Evolutionary conservation across 2,113 vertebrate genomes (phyloP), one percentile per base, ranked within the genome.

Genomic region (Merops nubicus): DNA sequence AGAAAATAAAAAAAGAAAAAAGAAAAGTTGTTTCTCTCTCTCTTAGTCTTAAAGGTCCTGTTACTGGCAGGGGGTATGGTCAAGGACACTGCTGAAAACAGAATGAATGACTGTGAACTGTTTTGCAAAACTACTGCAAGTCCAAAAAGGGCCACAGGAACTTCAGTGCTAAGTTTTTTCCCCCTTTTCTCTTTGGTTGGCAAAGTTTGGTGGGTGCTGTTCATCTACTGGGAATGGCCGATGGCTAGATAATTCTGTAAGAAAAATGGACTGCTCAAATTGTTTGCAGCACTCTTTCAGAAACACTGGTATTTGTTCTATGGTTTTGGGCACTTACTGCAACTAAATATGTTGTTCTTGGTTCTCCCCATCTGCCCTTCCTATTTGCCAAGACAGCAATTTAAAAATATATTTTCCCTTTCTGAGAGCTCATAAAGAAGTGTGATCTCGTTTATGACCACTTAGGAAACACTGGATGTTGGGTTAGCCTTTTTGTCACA

Each of bases 21-120:
- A 45, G 19, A 62, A 63, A 76, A 56, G 54, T 56, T 56, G 31
- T 56, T 56, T 56, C 94, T 89, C 92, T 56, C 94, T 89, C 92
- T 95, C 91, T 96, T 45, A 75, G 78, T 93, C 96, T 97, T 97
- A 96, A 98, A 97, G 95, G 96, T 97, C 94, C 97, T 94, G 72
- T 97, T 97, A 67, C 87, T 92, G 94, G 96, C 96, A 95, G 96
- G 73, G 93, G 51, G 88, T 97, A 95, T 96, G 91, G 93, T 93
- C 95, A 96, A 83, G 95, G 96, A 96, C 96, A 95, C 95, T 53
- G 60, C 84, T 93, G 97, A 95, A 98, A 92, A 94, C 91, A 85
- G 96, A 93, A 94, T 57, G 93, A 97, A 92, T 88, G 83, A 85
- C 94, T 95, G 74, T 7, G 74, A 96, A 97, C 63, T 95, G 92